Percentiles rank a stretch among this genome's conserved stretches.
These are phyloP conservation scores for Scleropages formosus DNA, from an alignment of 2,797 vertebrate species.

Conservation along the genomic window DNA sequence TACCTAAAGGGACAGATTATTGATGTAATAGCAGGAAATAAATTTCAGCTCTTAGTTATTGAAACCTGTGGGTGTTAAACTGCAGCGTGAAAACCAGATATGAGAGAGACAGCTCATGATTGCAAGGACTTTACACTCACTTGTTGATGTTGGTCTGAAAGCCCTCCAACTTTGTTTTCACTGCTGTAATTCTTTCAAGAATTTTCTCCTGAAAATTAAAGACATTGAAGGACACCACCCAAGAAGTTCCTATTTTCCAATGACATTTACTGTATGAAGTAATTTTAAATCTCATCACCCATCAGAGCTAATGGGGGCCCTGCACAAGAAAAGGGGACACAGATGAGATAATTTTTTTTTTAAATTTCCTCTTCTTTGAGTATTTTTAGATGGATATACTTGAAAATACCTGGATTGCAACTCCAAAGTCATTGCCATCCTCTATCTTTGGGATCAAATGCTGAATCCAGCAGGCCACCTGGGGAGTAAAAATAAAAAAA, in stretches of 20 bases:
- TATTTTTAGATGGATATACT: too few relatives aligned
- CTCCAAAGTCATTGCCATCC: constrained; percentile 90
- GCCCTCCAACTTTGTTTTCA: constrained; percentile 82
- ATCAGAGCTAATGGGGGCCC: background rate
- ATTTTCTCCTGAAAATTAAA: constrained; percentile 77
- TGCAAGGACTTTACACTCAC: constrained; percentile 55
- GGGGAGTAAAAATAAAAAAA: too few relatives aligned
- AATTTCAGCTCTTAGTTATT: too few relatives aligned
- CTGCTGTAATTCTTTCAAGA: constrained; percentile 77
- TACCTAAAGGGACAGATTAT: constrained; percentile 63
- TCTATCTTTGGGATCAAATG: constrained; percentile 87
- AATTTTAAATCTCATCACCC: too few relatives aligned
- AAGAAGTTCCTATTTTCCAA: background rate
- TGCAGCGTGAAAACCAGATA: too few relatives aligned
- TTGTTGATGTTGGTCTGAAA: constrained; percentile 85
- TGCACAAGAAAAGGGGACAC: too few relatives aligned
- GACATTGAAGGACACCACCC: background rate
- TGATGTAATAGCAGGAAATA: background rate
- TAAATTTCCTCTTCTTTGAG: too few relatives aligned
- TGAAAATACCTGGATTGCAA: constrained; percentile 82
- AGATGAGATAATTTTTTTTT: too few relatives aligned
- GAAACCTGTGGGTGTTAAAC: too few relatives aligned
- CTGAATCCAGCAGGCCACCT: constrained; percentile 79
- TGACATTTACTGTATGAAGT: background rate
- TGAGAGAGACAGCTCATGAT: too few relatives aligned